Base-by-base conservation (phyloP, 2,888 invertebrate genomes). In the Yponomeuta cagnagella region DNA sequence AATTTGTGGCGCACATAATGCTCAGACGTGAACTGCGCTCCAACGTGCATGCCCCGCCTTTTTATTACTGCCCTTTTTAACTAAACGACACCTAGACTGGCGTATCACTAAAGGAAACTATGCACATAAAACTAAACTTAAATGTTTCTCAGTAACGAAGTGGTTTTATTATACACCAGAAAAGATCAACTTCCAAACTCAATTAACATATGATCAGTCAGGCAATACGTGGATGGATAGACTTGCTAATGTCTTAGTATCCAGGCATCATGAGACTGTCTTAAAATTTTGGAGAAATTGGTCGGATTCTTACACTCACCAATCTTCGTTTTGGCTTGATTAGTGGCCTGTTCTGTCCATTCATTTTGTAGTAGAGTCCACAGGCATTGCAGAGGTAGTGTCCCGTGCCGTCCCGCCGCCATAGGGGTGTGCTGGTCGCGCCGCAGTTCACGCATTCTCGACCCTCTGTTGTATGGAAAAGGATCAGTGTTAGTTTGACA, bases 321-420 rank as follows among this genome's bases (percentile, higher is more conserved):
- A 99, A 96, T 95, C 99, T 96, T 95, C 99, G 96, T 94, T 99
- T 99, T 85, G 99, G 99, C 95, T 99, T 99, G 93, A 99, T 98
- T 85, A 99, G 95, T 73, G 99, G 99, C 90, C 99, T 94, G 92
- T 98, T 99, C 90, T 98, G 98, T 82, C 99, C 99, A 93, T 99
- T 99, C 98, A 99, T 99, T 94, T 99, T 99, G 94, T 99, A 98
- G 94, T 99, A 99, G 79, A 99, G 95, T 80, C 99, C 99, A 92
- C 99, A 99, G 78, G 99, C 99, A 93, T 99, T 99, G 95, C 99
- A 99, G 82, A 96, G 95, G 94, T 99, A 99, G 90, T 97, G 98
- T 68, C 99, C 99, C 77, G 98, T 98, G 77, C 99, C 98, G 91
- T 99, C 99, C 80, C 99, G 94, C 85, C 98, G 95, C 98, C 98